Evolutionary conservation across 2,888 invertebrate genomes (phyloP), one percentile per base, ranked within the genome.

Genomic region (Asteroscopus sphinx): DNA sequence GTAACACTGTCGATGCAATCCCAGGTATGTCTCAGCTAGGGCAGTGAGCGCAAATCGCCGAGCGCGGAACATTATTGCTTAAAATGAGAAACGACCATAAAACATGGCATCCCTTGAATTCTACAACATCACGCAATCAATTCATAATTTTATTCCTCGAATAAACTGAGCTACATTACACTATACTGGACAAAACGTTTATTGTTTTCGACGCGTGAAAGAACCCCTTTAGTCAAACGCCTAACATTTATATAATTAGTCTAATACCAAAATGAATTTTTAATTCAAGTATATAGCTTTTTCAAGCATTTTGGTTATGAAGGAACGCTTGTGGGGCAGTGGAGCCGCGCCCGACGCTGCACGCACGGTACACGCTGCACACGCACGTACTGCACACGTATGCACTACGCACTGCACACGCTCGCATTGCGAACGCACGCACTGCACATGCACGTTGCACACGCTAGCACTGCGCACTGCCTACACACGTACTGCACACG

Each of bases 321-420:
- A 65, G 68, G 68, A 55, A 65, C 65, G 65, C 48, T 60, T 48
- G 44, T 42, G 35, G 61, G 55, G 45, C 53, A 33, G 36, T 42
- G 46, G 67, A 40, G 58, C 42, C 53, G 59, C 65, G 65, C 65
- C 57, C 65, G 62, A 54, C 67, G 36, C 26, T 12, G n/a, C 26
- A 82, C 96, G 96, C 97, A 97, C 98, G 77, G 3, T 21, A 4
- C 21, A 21, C 4, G 3, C 41, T 9, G 9, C 96, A 96, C 97
- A 97, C 98, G 77, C 98, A 0, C 25, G 32, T 98, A 79, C 98
- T 11, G 53, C 54, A 4, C 98, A 0, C 25, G 17, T 98, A 79
- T 98, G 96, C n/a, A n/a, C n/a, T n/a, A n/a, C n/a, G n/a, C n/a
- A n/a, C 75, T 21, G 98, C 98, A 89, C 98, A 98, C 86, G 96